phyloP scores from a whole-genome alignment of 2,113 vertebrate genomes.

The Bos taurus region ARS-UCD2.0 NC_037337.1:102124501-102125000 shows the following conservation, averaged over 20 bases:
- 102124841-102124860: not conserved
- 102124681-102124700: not conserved
- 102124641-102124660: not conserved
- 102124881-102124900: not conserved
- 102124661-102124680: not conserved
- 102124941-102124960: not conserved
- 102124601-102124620: not conserved
- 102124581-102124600: not conserved
- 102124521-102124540: rapidly evolving
- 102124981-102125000: not conserved
- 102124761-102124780: not conserved
- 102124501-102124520: not conserved
- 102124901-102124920: no score
- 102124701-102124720: not conserved
- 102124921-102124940: not conserved
- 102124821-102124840: not conserved
- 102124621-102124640: not conserved
- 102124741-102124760: rapidly evolving
- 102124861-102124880: not conserved
- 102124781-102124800: not conserved
- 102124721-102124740: not conserved
- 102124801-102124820: not conserved
- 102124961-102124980: not conserved
- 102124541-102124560: no score
- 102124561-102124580: not conserved